These are phyloP conservation scores for Callorhinus ursinus DNA, from an alignment of 2,113 vertebrate species.

Conservation along the genomic window DNA sequence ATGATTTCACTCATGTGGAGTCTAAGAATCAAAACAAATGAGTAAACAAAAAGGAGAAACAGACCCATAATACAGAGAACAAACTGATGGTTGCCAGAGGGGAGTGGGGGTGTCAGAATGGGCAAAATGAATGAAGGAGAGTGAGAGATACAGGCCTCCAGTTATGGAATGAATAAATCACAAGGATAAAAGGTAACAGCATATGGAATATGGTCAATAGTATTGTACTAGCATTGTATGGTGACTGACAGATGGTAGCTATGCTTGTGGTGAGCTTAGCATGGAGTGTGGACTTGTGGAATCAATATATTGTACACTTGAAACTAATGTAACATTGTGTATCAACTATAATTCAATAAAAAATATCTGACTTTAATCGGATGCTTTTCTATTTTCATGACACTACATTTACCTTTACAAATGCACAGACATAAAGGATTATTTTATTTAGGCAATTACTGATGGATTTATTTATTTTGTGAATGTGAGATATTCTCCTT, in stretches of 20 bases:
- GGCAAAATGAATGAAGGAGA: not conserved
- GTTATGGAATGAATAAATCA: not conserved
- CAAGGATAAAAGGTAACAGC: not conserved
- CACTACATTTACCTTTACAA: not conserved
- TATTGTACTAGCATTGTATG: not conserved
- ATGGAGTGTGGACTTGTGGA: not conserved
- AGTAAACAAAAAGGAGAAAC: not conserved
- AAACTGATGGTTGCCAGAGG: not conserved
- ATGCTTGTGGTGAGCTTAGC: not conserved
- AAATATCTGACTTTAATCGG: not conserved
- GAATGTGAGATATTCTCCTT: not conserved
- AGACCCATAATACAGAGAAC: not conserved
- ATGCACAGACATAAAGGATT: not conserved
- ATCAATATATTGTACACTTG: not conserved
- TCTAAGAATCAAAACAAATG: not conserved
- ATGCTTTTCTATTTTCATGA: not conserved
- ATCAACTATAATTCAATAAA: not conserved
- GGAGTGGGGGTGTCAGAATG: not conserved
- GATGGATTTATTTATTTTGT: not conserved
- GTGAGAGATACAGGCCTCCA: not conserved
- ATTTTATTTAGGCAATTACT: not conserved
- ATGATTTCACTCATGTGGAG: not conserved
- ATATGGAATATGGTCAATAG: not conserved
- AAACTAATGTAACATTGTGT: not conserved
- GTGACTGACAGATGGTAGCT: not conserved